A percentile compares a stretch with the other conserved stretches of the same genome.
Evolutionary conservation across 1,140 invertebrate genomes (phyloP).

Genomic region (Hycleus cichorii): DNA sequence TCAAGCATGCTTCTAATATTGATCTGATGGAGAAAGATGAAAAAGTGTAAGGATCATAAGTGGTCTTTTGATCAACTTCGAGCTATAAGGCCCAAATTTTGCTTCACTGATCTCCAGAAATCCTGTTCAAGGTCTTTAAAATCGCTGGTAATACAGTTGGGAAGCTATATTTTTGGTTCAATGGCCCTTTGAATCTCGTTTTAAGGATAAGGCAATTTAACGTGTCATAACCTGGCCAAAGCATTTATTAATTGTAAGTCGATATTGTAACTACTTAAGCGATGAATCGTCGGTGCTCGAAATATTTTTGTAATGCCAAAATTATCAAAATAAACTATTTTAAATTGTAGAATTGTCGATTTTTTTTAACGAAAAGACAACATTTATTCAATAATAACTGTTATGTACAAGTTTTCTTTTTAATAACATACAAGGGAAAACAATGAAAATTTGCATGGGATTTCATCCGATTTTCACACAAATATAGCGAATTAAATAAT

Average conservation of each 20-base stretch:
- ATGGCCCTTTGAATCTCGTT: too few relatives aligned
- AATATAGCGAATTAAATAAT: constrained; percentile 4
- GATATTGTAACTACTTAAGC: constrained; percentile 7
- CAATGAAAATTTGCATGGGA: neutral
- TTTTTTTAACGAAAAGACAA: constrained; percentile 29
- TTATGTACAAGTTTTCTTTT: constrained; percentile 21
- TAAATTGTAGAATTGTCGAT: neutral
- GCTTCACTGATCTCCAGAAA: too few relatives aligned
- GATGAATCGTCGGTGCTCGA: constrained; percentile 14
- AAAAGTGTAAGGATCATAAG: too few relatives aligned
- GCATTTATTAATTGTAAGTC: constrained; percentile 14
- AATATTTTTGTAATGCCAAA: neutral
- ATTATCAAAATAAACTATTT: too few relatives aligned
- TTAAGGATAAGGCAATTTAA: neutral
- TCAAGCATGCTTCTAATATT: too few relatives aligned
- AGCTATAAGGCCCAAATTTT: too few relatives aligned
- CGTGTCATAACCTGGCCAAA: constrained; percentile 10
- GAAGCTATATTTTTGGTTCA: too few relatives aligned
- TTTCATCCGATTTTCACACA: neutral
- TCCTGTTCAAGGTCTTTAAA: too few relatives aligned
- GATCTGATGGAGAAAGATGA: too few relatives aligned
- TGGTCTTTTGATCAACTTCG: too few relatives aligned
- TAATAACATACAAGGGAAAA: neutral
- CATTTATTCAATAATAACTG: constrained; percentile 31
- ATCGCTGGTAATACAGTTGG: too few relatives aligned